Evolutionary conservation across 2,888 invertebrate species (phyloP).

Genomic region (Lycocerus yunnanus): DNA sequence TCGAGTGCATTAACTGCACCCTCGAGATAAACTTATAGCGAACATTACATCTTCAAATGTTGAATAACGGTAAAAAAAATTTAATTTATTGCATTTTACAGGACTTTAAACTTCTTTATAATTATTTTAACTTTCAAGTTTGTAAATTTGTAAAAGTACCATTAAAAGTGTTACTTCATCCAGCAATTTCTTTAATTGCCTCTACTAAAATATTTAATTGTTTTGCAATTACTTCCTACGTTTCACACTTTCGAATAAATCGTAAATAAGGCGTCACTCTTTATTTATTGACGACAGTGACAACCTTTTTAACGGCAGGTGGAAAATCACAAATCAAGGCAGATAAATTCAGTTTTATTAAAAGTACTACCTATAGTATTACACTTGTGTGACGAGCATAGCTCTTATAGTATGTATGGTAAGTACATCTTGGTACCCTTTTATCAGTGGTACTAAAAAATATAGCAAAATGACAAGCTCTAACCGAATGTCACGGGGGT

Average conservation of each 20-base stretch:
- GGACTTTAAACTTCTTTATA: not conserved
- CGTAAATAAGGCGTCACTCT: not conserved
- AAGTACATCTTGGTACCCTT: too few relatives aligned
- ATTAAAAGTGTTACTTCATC: not conserved
- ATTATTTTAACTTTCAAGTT: not conserved
- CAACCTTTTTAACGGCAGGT: not conserved
- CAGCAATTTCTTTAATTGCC: not conserved
- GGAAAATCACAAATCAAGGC: too few relatives aligned
- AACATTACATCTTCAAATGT: conserved; percentile 39
- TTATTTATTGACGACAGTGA: not conserved
- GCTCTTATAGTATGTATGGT: too few relatives aligned
- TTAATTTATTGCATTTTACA: not conserved
- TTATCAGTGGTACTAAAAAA: too few relatives aligned
- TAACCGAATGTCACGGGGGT: too few relatives aligned
- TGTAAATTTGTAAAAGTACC: not conserved
- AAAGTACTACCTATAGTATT: too few relatives aligned
- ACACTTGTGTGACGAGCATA: too few relatives aligned
- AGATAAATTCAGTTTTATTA: too few relatives aligned
- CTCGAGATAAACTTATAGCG: conserved; percentile 34
- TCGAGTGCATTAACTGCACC: conserved; percentile 37
- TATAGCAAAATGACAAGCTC: too few relatives aligned
- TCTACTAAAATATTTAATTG: not conserved
- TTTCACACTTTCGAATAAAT: not conserved
- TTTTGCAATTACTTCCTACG: not conserved
- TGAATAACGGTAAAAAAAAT: conserved; percentile 21